These are phyloP conservation scores for Tringa solitaria DNA, from an alignment of 2,113 vertebrate species.

Conservation along the genomic window DNA sequence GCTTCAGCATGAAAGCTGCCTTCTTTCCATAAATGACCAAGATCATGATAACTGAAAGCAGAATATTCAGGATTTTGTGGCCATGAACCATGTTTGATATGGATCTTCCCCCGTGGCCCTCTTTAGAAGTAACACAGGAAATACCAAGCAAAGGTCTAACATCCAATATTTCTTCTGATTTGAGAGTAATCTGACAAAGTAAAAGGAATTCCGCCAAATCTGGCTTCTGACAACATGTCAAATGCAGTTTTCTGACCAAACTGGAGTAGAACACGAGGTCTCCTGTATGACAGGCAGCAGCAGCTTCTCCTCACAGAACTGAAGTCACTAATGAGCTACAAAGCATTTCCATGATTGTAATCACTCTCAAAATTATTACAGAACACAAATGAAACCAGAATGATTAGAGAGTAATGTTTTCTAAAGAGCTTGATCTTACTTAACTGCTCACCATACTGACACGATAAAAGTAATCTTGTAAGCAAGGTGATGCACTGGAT, in stretches of 20 bases:
- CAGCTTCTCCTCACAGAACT: neutral
- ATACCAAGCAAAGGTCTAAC: neutral
- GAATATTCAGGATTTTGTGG: neutral
- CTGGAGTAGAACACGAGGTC: neutral
- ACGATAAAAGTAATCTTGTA: neutral
- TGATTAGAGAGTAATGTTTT: slow-evolving; percentile 18
- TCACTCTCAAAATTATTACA: slow-evolving; percentile 33
- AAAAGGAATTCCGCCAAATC: neutral
- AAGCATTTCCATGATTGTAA: neutral
- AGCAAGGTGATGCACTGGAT: neutral
- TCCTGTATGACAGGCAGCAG: neutral
- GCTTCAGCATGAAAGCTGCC: neutral
- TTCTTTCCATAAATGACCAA: neutral
- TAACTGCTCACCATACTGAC: neutral
- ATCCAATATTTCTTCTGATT: neutral
- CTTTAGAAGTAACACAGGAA: neutral
- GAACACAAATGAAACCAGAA: slow-evolving; percentile 46
- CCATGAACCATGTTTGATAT: neutral
- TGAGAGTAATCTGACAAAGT: neutral
- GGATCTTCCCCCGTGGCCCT: neutral
- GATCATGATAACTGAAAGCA: neutral
- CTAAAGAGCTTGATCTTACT: slow-evolving; percentile 3
- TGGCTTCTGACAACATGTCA: neutral
- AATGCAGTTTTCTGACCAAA: neutral
- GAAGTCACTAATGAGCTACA: slow-evolving; percentile 27